Percentiles rank a stretch among this genome's conserved stretches.
Conservation (phyloP, 1,140 invertebrate species). For the Ceratina japonica region DNA sequence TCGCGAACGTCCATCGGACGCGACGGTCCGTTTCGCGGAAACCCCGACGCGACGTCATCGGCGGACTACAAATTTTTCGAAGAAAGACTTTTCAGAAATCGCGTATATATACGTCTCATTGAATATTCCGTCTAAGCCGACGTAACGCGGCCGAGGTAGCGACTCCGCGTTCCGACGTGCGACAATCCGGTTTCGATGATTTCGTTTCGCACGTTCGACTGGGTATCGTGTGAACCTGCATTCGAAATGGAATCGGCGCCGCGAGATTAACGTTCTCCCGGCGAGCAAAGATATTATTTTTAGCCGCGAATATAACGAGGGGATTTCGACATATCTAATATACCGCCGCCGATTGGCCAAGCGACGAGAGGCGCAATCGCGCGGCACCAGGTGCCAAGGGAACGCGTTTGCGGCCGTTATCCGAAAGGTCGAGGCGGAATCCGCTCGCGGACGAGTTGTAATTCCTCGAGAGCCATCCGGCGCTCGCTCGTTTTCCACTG, state of each 20-base stretch:
- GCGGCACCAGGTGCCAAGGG: conserved; percentile 33
- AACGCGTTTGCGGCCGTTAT: not conserved
- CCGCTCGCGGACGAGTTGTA: not conserved
- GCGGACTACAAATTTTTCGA: too few species aligned
- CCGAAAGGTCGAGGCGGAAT: not conserved
- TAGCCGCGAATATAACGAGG: not conserved
- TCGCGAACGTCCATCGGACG: conserved; percentile 19
- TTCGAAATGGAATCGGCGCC: too few species aligned
- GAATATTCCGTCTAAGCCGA: too few species aligned
- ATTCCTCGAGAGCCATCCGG: not conserved
- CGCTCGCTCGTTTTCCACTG: not conserved
- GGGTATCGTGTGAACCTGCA: too few species aligned
- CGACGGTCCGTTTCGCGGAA: conserved; percentile 10
- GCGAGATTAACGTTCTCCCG: not conserved
- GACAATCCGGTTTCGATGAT: too few species aligned
- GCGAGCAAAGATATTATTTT: not conserved
- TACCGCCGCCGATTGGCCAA: not conserved
- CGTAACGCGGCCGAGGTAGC: too few species aligned
- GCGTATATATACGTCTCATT: too few species aligned
- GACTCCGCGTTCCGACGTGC: too few species aligned
- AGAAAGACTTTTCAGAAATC: too few species aligned
- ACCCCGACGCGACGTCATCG: not conserved
- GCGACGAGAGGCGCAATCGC: not conserved
- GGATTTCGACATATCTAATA: conserved; percentile 19
- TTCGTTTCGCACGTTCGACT: too few species aligned